Base-by-base conservation (phyloP, 2,888 invertebrate species). In the Andrena camellia region DNA sequence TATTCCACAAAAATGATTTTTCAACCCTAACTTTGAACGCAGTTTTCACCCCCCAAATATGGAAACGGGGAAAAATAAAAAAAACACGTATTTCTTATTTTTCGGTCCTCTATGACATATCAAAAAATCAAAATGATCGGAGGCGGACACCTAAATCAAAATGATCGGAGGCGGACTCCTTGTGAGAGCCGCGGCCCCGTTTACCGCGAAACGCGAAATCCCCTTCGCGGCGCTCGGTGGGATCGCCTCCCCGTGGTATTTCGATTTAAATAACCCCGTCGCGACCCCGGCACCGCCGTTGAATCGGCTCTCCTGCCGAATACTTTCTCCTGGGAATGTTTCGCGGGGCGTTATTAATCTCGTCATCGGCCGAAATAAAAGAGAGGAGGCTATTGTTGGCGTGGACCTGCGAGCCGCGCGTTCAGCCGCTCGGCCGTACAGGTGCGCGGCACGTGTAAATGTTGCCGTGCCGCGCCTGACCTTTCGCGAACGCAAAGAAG, bases 331-430 rank as follows among this genome's bases (percentile, higher is more conserved):
- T 52, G 79, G 54, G 83, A 81, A 79, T 78, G 81, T 72, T 26
- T 60, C 67, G 77, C 70, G 86, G 68, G 84, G 84, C 86, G 66
- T 87, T 87, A 87, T 87, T 87, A 87, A 87, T 87, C 87, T 87
- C 83, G 86, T 86, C 80, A 87, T 87, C 87, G 86, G 59, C 13
- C 74, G 77, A 76, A 81, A 74, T 84, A 81, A 80, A 83, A 78
- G 72, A 67, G 78, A 64, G 67, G 48, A 35, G 82, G 66, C 82
- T 59, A 83, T 83, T 83, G 83, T 83, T 82, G 69, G 59, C 73
- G 63, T 48, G 69, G 73, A 68, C 66, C 10, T n/a, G 35, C 23
- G 20, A 29, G 23, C 5, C 26, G 17, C 23, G 31, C 71, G 23
- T n/a, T 35, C 42, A n/a, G 50, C 42, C 42, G 17, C 42, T 42